Evolutionary conservation across 1,140 invertebrate genomes (phyloP).

Genomic region (Bombus fervidus): DNA sequence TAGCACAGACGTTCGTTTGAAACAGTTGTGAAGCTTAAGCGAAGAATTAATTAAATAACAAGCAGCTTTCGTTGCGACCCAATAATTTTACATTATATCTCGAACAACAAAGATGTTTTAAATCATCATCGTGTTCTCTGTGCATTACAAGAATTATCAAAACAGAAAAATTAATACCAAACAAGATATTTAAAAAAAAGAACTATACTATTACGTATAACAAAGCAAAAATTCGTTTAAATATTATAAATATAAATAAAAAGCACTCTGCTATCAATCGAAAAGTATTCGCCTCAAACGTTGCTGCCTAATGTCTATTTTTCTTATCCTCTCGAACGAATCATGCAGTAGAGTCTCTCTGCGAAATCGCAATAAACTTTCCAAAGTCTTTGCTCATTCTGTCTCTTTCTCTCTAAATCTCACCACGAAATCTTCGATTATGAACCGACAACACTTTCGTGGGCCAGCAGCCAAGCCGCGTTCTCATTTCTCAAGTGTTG

Average conservation of each 20-base stretch:
- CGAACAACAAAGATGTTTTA: not conserved
- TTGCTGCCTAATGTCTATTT: not conserved
- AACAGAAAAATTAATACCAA: too few relatives aligned
- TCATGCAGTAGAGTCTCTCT: too few relatives aligned
- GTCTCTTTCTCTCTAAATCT: not conserved
- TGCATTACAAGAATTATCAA: not conserved
- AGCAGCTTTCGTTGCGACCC: not conserved
- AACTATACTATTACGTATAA: not conserved
- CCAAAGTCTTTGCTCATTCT: not conserved
- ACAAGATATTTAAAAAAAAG: not conserved
- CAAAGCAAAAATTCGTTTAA: not conserved
- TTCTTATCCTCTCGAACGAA: not conserved
- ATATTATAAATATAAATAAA: not conserved
- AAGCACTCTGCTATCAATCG: too few relatives aligned
- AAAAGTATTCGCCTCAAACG: too few relatives aligned
- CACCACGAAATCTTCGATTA: slow-evolving; percentile 24
- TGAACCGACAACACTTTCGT: slow-evolving; percentile 9
- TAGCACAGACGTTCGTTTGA: not conserved
- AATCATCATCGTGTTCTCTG: not conserved
- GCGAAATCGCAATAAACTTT: not conserved
- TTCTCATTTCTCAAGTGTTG: slow-evolving; percentile 41
- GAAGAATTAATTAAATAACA: not conserved
- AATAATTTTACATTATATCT: not conserved
- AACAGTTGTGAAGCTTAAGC: not conserved
- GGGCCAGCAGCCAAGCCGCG: slow-evolving; percentile 24